phyloP scores from a whole-genome alignment of 2,888 invertebrate genomes.

The Drosophila formosana region DNA sequence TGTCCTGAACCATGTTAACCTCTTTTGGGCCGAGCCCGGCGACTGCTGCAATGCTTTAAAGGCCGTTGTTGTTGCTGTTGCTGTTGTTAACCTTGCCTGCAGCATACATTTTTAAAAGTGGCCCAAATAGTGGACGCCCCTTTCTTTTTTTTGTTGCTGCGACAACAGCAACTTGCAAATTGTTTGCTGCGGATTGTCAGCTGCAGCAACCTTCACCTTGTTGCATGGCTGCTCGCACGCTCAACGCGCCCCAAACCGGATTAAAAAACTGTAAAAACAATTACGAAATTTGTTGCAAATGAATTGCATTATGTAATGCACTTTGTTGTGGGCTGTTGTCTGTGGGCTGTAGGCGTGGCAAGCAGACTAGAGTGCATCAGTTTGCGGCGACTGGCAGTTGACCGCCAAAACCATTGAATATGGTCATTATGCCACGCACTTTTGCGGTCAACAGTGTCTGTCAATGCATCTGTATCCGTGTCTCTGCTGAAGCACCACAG shows the following conservation, averaged over 20 bases:
- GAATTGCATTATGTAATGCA: slow-evolving; percentile 51
- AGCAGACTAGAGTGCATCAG: slow-evolving; percentile 30
- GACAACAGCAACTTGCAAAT: slow-evolving; percentile 30
- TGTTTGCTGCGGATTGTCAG: slow-evolving; percentile 71
- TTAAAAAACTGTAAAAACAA: slow-evolving; percentile 21
- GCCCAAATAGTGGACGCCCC: slow-evolving; percentile 43
- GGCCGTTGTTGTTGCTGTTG: slow-evolving; percentile 8
- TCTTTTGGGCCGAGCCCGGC: slow-evolving; percentile 8
- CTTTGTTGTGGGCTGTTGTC: slow-evolving; percentile 13
- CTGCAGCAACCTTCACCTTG: slow-evolving; percentile 79
- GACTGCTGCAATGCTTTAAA: slow-evolving; percentile 48
- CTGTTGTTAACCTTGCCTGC: slow-evolving; percentile 59
- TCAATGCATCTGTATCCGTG: background rate
- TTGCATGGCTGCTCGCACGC: slow-evolving; percentile 40
- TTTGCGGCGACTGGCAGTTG: slow-evolving; percentile 41
- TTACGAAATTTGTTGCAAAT: slow-evolving; percentile 22
- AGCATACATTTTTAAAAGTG: slow-evolving; percentile 77
- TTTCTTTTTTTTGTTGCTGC: background rate
- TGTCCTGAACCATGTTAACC: slow-evolving; percentile 32
- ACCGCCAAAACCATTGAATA: slow-evolving; percentile 62
- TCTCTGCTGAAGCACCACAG: slow-evolving; percentile 9
- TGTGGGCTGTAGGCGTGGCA: background rate
- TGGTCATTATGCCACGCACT: slow-evolving; percentile 68
- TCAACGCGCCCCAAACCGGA: slow-evolving; percentile 18
- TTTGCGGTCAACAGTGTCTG: slow-evolving; percentile 39